These are phyloP conservation scores for Apodemia hepburni DNA, from an alignment of 2,888 invertebrate genomes.

Conservation along the genomic window DNA sequence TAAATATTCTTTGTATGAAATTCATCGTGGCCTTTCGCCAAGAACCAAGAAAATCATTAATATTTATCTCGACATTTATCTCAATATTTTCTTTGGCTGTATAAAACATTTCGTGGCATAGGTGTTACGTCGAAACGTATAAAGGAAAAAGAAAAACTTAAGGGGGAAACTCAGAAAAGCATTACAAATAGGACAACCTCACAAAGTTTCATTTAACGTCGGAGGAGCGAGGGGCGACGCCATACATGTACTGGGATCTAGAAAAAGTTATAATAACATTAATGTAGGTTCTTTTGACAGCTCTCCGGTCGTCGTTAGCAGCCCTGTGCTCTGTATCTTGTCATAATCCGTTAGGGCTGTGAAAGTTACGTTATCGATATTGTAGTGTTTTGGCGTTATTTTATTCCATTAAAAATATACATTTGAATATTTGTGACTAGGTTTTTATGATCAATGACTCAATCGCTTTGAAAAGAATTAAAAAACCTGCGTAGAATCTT, in stretches of 20 bases:
- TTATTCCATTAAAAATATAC: conserved; percentile 17
- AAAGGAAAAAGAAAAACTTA: conserved; percentile 18
- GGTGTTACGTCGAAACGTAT: conserved; percentile 16
- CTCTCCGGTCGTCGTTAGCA: conserved; percentile 73
- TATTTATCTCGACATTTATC: neutral
- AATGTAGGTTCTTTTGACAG: conserved; percentile 79
- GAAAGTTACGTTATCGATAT: conserved; percentile 31
- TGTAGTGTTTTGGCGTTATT: conserved; percentile 3
- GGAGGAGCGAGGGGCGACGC: conserved; percentile 18
- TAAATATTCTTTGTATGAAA: too few species aligned
- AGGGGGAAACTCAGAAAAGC: conserved; percentile 22
- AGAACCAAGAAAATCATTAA: neutral
- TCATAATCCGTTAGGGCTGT: conserved; percentile 72
- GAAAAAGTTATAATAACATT: conserved; percentile 79
- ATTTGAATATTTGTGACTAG: too few species aligned
- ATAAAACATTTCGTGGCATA: conserved; percentile 10
- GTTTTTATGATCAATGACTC: too few species aligned
- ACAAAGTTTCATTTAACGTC: conserved; percentile 24
- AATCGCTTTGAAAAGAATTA: too few species aligned
- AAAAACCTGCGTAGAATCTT: too few species aligned
- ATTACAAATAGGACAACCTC: conserved; percentile 24
- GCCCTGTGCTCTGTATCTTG: conserved; percentile 76
- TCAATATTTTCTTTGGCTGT: conserved; percentile 10
- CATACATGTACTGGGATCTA: conserved; percentile 45
- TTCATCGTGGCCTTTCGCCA: too few species aligned